These are phyloP conservation scores for Megatriorchis doriae DNA, from an alignment of 2,113 vertebrate species.

Conservation along the genomic window DNA sequence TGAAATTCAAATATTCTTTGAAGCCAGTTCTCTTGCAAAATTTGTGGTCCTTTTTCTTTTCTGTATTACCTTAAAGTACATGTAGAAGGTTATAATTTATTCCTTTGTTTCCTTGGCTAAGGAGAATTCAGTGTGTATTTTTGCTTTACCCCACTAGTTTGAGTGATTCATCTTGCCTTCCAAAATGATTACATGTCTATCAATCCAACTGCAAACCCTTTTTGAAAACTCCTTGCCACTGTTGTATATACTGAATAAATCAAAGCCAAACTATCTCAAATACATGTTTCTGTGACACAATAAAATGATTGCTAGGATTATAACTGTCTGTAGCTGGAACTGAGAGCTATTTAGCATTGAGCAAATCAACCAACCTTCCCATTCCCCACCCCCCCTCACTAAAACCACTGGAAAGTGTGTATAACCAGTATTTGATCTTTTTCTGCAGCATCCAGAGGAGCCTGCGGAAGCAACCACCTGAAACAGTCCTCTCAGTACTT, in stretches of 20 bases:
- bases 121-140: neutral
- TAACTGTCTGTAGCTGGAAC: neutral
- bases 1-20: neutral
- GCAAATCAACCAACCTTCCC: neutral
- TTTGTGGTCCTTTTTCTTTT: neutral
- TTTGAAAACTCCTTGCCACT: neutral
- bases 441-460: conserved; percentile 26
- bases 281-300: neutral
- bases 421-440: neutral
- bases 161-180: conserved; percentile 1
- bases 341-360: neutral
- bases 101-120: neutral
- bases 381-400: neutral
- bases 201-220: neutral
- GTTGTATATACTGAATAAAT: neutral
- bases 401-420: neutral
- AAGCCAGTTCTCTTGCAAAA: neutral
- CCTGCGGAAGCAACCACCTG: neutral
- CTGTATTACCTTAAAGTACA: neutral
- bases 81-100: neutral
- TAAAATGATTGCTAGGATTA: conserved; percentile 4
- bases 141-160: neutral
- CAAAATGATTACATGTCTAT: conserved; percentile 14
- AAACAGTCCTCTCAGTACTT: neutral
- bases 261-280: neutral